phyloP scores from a whole-genome alignment of 1,140 invertebrate species.

The Bombus waltoni region DNA sequence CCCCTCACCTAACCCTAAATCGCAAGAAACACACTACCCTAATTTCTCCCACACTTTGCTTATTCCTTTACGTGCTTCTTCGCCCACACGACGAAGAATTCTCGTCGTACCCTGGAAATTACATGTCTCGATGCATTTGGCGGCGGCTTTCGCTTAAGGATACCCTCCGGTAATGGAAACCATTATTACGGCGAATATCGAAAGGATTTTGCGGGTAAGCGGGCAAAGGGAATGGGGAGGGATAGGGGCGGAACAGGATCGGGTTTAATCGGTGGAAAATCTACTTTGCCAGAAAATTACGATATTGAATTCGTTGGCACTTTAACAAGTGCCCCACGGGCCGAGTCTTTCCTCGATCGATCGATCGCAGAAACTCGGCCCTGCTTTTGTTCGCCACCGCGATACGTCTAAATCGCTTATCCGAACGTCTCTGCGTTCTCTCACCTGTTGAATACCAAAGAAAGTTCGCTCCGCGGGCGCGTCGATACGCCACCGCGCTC shows the following conservation, averaged over 20 bases:
- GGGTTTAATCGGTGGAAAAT: constrained; percentile 53
- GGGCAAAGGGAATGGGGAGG: too few species aligned
- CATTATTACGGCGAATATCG: constrained; percentile 41
- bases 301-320: constrained; percentile 58
- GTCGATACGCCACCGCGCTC: constrained; percentile 25
- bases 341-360: constrained; percentile 11
- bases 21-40: too few species aligned
- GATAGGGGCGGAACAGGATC: not conserved
- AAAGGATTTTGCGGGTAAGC: constrained; percentile 33
- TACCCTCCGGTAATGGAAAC: constrained; percentile 10
- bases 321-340: constrained; percentile 39
- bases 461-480: constrained; percentile 29
- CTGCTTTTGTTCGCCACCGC: constrained; percentile 42
- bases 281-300: constrained; percentile 54
- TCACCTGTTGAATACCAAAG: constrained; percentile 61
- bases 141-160: not conserved
- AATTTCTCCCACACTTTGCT: not conserved
- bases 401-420: constrained; percentile 59
- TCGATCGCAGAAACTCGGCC: constrained; percentile 7
- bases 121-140: constrained; percentile 7
- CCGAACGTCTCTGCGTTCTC: constrained; percentile 41
- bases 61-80: not conserved
- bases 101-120: not conserved
- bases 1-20: too few species aligned
- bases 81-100: not conserved